Evolutionary conservation across 1,140 invertebrate species (phyloP).

Genomic region (Lasioglossum baleicum): DNA sequence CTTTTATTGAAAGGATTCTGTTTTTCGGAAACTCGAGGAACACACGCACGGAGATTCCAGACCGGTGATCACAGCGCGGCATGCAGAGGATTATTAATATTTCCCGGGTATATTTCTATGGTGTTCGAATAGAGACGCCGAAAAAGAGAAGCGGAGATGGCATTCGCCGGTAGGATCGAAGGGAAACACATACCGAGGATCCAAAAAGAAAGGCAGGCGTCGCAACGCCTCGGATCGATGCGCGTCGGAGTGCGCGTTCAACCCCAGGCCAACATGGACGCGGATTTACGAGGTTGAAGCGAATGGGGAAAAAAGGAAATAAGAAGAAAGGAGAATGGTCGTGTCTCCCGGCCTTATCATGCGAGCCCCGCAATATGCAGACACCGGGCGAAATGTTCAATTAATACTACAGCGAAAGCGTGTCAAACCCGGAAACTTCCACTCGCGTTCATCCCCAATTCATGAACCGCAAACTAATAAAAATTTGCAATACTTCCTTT

Average conservation of each 20-base stretch:
- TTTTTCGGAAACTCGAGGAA: too few relatives aligned
- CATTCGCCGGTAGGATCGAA: constrained; percentile 50
- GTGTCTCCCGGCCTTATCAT: constrained; percentile 32
- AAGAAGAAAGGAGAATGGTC: constrained; percentile 32
- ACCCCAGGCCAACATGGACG: constrained; percentile 73
- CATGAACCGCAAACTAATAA: neutral
- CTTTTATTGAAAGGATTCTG: too few relatives aligned
- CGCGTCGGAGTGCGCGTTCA: constrained; percentile 73
- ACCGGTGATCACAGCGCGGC: too few relatives aligned
- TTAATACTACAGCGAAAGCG: neutral
- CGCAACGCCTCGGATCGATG: constrained; percentile 76
- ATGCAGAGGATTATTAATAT: neutral
- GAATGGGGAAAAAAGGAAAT: constrained; percentile 58
- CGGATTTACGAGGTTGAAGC: constrained; percentile 68
- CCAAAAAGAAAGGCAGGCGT: constrained; percentile 72
- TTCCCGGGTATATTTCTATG: neutral
- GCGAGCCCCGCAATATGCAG: neutral
- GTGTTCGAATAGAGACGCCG: constrained; percentile 7
- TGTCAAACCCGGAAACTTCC: too few relatives aligned
- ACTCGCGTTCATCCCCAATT: neutral
- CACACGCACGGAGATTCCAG: too few relatives aligned
- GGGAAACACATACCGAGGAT: constrained; percentile 72
- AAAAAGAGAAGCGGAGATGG: constrained; percentile 15
- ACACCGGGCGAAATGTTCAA: neutral
- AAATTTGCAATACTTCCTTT: too few relatives aligned